Base-by-base conservation (phyloP, 2,888 invertebrate genomes). In the Eupithecia exiguata region DNA sequence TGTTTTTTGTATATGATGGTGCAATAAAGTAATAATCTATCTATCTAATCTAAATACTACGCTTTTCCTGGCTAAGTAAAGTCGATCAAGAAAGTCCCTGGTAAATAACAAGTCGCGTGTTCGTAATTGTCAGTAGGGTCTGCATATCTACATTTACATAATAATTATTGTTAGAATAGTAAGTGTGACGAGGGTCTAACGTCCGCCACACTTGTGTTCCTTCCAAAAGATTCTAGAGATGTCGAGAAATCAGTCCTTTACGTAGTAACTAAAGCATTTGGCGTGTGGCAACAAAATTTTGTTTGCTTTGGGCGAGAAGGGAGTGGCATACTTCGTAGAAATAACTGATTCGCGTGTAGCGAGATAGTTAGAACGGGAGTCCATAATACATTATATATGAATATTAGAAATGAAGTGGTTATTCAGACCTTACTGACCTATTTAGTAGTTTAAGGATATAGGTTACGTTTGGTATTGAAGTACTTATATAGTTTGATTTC, bases 161-260 rank as follows among this genome's bases (percentile, higher is more conserved):
- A 85, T 88, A 87, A 88, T 88, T 87, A 88, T 78, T 77, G 79
- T 77, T 78, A 78, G 83, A 86, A 82, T 83, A 80, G 84, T 82
- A 78, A 79, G 77, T 76, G 72, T 91, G 92, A 92, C 90, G 88
- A 91, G 92, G 92, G 92, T 92, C 83, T 80, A 79, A 84, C 81
- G 89, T 88, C 89, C 79, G 81, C 77, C 81, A 84, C 91, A 91
- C 89, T 87, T 88, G 88, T 79, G 85, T 79, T 82, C 80, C 80
- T 82, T 82, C 80, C 80, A 79, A 83, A 86, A 79, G 77, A 78
- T 80, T 79, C 74, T 72, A 43, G 72, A 78, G 77, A 78, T 75
- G 75, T 70, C 40, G 43, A 75, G 75, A 75, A 68, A 75, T 75
- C 67, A 70, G 38, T 12, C n/a, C 10, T 6, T 14, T 53, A 62